These are phyloP conservation scores for Brachylomia viminalis DNA, from an alignment of 2,888 invertebrate genomes.

Conservation along the genomic window DNA sequence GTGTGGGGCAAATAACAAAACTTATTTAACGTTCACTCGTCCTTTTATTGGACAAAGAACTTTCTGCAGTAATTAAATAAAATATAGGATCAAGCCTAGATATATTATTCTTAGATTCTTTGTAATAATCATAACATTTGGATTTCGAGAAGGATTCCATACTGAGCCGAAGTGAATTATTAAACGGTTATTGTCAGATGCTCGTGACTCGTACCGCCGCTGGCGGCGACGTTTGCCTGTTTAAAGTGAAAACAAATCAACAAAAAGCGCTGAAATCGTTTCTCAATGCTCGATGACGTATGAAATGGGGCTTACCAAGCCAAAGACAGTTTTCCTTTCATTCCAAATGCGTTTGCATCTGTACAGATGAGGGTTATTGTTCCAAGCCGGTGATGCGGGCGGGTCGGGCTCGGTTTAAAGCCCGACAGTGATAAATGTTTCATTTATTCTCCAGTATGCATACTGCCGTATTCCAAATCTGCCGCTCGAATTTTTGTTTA, in stretches of 20 bases:
- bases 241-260: conserved; percentile 55
- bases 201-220: conserved; percentile 22
- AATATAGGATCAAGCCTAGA: conserved; percentile 9
- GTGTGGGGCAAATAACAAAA: conserved; percentile 70
- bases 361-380: conserved; percentile 71
- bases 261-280: conserved; percentile 47
- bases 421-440: conserved; percentile 88
- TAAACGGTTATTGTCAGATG: conserved; percentile 39
- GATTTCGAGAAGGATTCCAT: conserved; percentile 29
- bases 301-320: conserved; percentile 62
- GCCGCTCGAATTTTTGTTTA: conserved; percentile 75
- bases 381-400: conserved; percentile 76
- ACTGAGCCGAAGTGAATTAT: conserved; percentile 32
- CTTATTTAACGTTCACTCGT: conserved; percentile 58
- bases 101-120: conserved; percentile 32
- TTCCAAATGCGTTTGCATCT: conserved; percentile 68
- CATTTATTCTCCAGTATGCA: conserved; percentile 83
- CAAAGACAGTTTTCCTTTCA: conserved; percentile 67
- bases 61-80: conserved; percentile 57
- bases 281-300: conserved; percentile 60
- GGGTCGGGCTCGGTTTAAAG: conserved; percentile 75
- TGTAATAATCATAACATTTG: conserved; percentile 41
- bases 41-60: conserved; percentile 54
- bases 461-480: conserved; percentile 77
- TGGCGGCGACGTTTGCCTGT: conserved; percentile 27